Evolutionary conservation across 2,113 vertebrate genomes (phyloP), one percentile per base, ranked within the genome.

Genomic region (Pseudolaguvia tuberculata): DNA sequence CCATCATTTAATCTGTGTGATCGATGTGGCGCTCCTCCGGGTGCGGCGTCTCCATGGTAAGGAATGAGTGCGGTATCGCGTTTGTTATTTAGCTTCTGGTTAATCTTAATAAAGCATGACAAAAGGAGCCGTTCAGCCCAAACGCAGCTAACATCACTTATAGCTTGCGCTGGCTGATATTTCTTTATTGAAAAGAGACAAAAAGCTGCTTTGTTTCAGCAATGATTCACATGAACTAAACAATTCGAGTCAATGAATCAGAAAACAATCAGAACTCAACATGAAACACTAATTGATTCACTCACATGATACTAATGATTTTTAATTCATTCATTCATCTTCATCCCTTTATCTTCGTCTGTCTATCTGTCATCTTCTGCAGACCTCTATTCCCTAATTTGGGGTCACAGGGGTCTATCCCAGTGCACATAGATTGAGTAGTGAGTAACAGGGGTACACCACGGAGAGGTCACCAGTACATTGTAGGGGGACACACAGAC

Each of bases 1-100:
- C 66, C 79, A 77, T 81, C 57, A 78, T 78, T 82, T 84, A 76
- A 82, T 79, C 77, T 77, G 72, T 61, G 66, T 79, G 79, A 82
- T 76, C 59, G 63, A 78, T 82, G 75, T 25, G 29, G 50, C 18
- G 56, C 73, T 77, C 23, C 71, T 57, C 39, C 27, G 69, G 76
- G 71, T 55, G 55, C 27, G 61, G 74, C 11, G 51, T 69, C 35
- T 61, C 23, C 51, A 42, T 20, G 15, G 57, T 62, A 57, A 70
- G 47, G 15, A 35, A 74, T 55, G 65, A 62, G 48, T 17, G 18
- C 42, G 23, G 78, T 66, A 51, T 76, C 79, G 68, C 31, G 51
- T 59, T 52, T 76, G 65, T 48, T 79, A 69, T 70, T 79, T 74
- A 79, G 78, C 53, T n/a, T 31, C 72, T 62, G 66, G 66, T 79